phyloP scores from a whole-genome alignment of 92 coral and sea anemone species.

The Epizoanthus rinbou region DNA sequence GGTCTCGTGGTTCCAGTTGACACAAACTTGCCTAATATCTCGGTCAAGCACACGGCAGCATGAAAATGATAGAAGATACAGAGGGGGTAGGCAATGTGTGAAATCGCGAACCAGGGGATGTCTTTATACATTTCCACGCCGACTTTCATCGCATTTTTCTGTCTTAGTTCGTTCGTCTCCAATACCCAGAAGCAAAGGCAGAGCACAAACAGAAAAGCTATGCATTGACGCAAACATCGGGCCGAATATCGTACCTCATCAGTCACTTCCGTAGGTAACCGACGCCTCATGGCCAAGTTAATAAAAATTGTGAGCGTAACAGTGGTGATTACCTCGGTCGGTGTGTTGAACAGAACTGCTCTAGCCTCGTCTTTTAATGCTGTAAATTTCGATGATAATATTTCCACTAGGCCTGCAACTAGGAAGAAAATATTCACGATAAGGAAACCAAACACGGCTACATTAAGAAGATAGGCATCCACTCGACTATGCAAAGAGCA shows the following conservation, averaged over 20 bases:
- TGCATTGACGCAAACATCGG: slow-evolving; percentile 23
- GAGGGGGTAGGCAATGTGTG: slow-evolving; percentile 44
- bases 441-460: slow-evolving; percentile 32
- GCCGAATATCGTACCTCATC: slow-evolving; percentile 4
- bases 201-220: slow-evolving; percentile 42
- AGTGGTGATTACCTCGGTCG: slow-evolving; percentile 11
- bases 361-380: not conserved
- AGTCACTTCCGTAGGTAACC: not conserved
- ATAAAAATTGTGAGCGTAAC: slow-evolving; percentile 37
- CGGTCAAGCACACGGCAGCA: slow-evolving; percentile 47
- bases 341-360: slow-evolving; percentile 13
- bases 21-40: not conserved
- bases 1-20: no score
- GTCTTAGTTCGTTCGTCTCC: slow-evolving; percentile 46
- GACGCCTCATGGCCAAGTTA: slow-evolving; percentile 31
- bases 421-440: slow-evolving; percentile 35
- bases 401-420: slow-evolving; percentile 20
- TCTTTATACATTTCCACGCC: not conserved
- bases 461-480: no score
- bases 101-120: slow-evolving; percentile 33
- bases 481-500: no score
- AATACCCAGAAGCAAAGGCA: slow-evolving; percentile 42
- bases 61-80: slow-evolving; percentile 49
- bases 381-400: no score
- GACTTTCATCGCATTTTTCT: no score